Conservation (phyloP, 2,888 invertebrate species). For the Myopa tessellatipennis region DNA sequence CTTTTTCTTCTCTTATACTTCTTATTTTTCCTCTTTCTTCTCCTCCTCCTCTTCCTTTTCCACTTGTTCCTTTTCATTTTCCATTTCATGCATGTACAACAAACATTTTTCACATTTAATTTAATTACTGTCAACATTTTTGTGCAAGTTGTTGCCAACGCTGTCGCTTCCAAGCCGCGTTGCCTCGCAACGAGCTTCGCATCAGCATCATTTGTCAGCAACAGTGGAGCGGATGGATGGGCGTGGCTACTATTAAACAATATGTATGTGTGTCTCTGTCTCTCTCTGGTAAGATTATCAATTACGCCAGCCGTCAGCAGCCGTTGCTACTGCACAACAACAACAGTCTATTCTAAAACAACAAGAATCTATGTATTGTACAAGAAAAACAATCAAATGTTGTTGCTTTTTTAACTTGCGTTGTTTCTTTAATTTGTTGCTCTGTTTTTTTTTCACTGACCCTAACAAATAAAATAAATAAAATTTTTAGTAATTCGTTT, state of each 20-base stretch:
- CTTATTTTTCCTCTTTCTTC: neutral
- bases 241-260: neutral
- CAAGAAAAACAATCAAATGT: too few species aligned
- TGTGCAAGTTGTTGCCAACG: neutral
- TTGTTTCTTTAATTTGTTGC: too few species aligned
- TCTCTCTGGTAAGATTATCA: neutral
- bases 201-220: too few species aligned
- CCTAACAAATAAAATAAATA: too few species aligned
- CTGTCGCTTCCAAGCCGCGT: neutral
- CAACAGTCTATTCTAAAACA: neutral
- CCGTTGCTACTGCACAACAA: neutral
- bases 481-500: too few species aligned
- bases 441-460: too few species aligned
- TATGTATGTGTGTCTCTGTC: neutral
- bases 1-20: neutral
- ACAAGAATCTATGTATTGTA: too few species aligned
- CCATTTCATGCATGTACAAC: neutral
- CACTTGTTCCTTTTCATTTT: neutral
- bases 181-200: neutral
- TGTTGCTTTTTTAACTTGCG: neutral
- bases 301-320: neutral
- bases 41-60: neutral
- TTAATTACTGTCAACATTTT: conserved; percentile 44
- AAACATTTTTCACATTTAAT: conserved; percentile 41
- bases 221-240: neutral